Evolutionary conservation across 2,113 vertebrate species (phyloP), one percentile per base, ranked within the genome.

Genomic region (Notechis scutatus): DNA sequence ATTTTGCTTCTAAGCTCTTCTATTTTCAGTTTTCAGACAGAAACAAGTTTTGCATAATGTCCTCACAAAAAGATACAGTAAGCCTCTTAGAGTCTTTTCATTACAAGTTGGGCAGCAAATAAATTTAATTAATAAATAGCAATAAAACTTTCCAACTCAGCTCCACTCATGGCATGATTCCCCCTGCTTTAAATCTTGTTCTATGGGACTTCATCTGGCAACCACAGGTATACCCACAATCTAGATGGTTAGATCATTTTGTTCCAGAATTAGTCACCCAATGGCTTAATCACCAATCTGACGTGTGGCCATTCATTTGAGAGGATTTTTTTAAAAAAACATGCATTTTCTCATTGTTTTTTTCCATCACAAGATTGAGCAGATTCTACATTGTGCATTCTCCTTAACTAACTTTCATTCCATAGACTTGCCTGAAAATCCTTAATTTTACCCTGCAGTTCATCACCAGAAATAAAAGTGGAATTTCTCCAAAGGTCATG

Each of bases 401-500:
- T 88, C 87, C 93, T 91, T 91, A 0, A 74, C 15, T 93, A 45
- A 5, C 50, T 11, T 88, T 34, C 23, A 50, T 93, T 94, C 90
- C 88, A 91, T 93, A 57, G 0, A 15, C 74, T 93, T 95, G 14
- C 94, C 86, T 94, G 95, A 94, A 81, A 47, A 95, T 29, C 92
- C 92, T 96, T 94, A 94, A 94, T 23, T 90, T 94, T 95, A 56
- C 69, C 61, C 90, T 93, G 64, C 59, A 92, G 87, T 64, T 94
- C 91, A 54, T 94, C 94, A 92, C 88, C 87, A 92, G 81, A 91
- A 94, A 88, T 93, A 95, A 94, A 55, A 92, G 92, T 92, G 81
- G 94, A 96, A 91, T 94, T 89, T 93, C 94, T 95, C 90, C 89
- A 96, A 96, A 97, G 96, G 95, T 96, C 95, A 93, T 21, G 89